Base-by-base conservation (phyloP, 2,888 invertebrate species). In the Ennomos erosarius region DNA sequence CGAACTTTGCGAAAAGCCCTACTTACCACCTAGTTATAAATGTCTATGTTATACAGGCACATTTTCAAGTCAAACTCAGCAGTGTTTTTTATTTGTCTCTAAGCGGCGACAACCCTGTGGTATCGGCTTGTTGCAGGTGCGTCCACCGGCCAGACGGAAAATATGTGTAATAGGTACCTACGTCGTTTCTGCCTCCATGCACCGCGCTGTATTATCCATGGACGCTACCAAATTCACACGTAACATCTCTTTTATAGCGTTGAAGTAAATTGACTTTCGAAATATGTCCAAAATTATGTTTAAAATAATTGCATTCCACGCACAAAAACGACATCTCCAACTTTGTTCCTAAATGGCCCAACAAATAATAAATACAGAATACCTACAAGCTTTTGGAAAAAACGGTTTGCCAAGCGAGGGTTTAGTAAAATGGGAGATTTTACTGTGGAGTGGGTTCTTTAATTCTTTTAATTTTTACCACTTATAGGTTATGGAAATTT, bases 51-150 rank as follows among this genome's bases (percentile, higher is more conserved):
- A n/a, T n/a, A n/a, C n/a, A n/a, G n/a, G n/a, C n/a, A n/a, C n/a
- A n/a, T n/a, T n/a, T n/a, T n/a, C n/a, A n/a, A n/a, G n/a, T n/a
- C n/a, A n/a, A n/a, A n/a, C n/a, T n/a, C n/a, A n/a, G n/a, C n/a
- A n/a, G n/a, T n/a, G n/a, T n/a, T n/a, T n/a, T n/a, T n/a, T n/a
- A n/a, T n/a, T n/a, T n/a, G n/a, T n/a, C n/a, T n/a, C 9, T 34
- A 45, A 45, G n/a, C 26, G 1, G 36, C 12, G 9, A 48, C 60
- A 71, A 10, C 66, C 68, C 65, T 74, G 59, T 52, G 49, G 54
- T 68, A 67, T 70, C 44, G 48, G 56, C 40, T 12, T 46, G 55
- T 16, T 66, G 69, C 73, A 74, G 72, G 65, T 63, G 62, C 57
- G 65, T 42, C 33, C 55, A 42, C 34, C 65, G 62, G 12, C 55